A percentile compares a stretch with the other conserved stretches of the same genome.
Conservation (phyloP, 2,888 invertebrate species). For the Drosophila gaucha region DNA sequence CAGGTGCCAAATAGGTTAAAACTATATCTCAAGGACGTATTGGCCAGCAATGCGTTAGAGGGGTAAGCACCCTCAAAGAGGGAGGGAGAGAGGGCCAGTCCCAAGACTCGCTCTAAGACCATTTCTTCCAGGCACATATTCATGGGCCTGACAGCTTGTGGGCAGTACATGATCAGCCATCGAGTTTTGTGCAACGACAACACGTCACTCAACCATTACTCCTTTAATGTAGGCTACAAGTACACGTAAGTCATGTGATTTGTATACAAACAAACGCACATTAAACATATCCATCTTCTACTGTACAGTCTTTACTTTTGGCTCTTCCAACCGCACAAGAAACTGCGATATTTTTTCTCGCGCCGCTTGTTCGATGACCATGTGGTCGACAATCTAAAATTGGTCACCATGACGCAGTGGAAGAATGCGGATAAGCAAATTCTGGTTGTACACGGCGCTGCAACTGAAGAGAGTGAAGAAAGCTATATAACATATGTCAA, state of each 20-base stretch:
- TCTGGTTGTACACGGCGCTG: constrained; percentile 87
- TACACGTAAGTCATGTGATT: constrained; percentile 86
- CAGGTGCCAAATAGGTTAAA: constrained; percentile 87
- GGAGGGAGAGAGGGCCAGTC: not conserved
- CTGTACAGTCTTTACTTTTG: constrained; percentile 83
- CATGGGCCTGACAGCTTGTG: constrained; percentile 97
- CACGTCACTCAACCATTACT: constrained; percentile 86
- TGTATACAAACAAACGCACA: not conserved
- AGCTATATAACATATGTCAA: constrained; percentile 84
- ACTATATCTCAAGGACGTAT: constrained; percentile 88
- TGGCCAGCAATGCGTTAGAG: constrained; percentile 86
- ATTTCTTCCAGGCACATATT: constrained; percentile 90
- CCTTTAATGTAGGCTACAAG: constrained; percentile 87
- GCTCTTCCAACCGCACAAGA: constrained; percentile 84
- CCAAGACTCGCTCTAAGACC: not conserved
- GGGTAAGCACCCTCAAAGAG: constrained; percentile 69
- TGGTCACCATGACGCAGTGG: constrained; percentile 88
- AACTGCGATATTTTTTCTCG: constrained; percentile 85
- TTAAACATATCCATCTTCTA: no score
- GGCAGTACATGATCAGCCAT: constrained; percentile 96
- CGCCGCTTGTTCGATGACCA: constrained; percentile 88
- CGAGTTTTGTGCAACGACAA: constrained; percentile 87
- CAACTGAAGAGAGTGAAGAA: constrained; percentile 84
- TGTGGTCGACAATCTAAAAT: constrained; percentile 87
- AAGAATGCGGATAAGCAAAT: constrained; percentile 86